phyloP scores from a whole-genome alignment of 2,113 vertebrate species.

The Ceyx melanurus region DNA sequence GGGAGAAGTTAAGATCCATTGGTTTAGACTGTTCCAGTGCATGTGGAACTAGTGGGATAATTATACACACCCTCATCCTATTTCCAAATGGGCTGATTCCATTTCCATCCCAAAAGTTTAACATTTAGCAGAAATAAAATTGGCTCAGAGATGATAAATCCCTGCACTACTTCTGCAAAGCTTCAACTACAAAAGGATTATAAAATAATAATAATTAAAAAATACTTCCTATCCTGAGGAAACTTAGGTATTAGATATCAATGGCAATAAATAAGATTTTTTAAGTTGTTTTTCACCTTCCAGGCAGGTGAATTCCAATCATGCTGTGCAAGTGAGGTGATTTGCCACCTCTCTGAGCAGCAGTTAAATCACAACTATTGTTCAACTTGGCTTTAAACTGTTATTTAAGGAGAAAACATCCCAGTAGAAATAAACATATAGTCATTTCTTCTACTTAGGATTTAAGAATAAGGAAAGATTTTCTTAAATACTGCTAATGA shows the following conservation, averaged over 20 bases:
- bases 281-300: background rate
- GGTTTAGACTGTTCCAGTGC: background rate
- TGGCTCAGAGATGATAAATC: background rate
- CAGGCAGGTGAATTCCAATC: background rate
- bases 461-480: background rate
- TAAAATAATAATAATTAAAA: background rate
- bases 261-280: background rate
- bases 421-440: background rate
- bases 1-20: background rate
- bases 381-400: background rate
- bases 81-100: background rate
- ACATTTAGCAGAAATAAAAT: background rate
- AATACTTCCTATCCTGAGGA: background rate
- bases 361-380: background rate
- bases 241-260: background rate
- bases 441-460: background rate
- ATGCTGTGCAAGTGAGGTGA: background rate
- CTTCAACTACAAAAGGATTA: background rate
- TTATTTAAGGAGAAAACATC: background rate
- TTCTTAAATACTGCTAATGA: background rate
- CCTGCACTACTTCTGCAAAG: background rate
- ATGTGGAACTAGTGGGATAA: background rate
- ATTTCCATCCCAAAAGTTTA: background rate
- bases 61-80: background rate
- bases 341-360: background rate